phyloP scores from a whole-genome alignment of 2,113 vertebrate genomes.

The Reinhardtius hippoglossoides region DNA sequence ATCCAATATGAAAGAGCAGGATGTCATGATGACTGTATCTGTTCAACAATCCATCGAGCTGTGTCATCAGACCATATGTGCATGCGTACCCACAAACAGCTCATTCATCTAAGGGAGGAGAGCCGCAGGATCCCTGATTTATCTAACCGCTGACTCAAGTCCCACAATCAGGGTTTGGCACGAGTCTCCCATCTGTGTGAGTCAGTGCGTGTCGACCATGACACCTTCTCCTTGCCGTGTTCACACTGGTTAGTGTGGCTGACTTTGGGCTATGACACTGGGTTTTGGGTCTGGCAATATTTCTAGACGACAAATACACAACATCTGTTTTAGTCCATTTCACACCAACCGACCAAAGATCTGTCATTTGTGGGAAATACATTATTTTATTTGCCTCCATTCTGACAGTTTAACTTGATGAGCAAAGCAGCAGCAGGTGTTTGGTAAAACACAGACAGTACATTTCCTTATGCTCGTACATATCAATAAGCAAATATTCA shows the following conservation, averaged over 20 bases:
- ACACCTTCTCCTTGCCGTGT: constrained; percentile 24
- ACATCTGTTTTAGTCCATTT: not conserved
- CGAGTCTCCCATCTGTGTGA: constrained; percentile 27
- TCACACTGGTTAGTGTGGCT: constrained; percentile 21
- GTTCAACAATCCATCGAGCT: constrained; percentile 28
- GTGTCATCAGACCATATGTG: constrained; percentile 52
- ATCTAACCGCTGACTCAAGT: constrained; percentile 47
- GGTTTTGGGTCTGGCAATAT: constrained; percentile 23
- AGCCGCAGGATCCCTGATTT: constrained; percentile 37
- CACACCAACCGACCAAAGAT: not conserved
- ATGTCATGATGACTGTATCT: constrained; percentile 48
- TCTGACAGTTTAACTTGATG: not conserved
- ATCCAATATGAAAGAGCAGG: constrained; percentile 55
- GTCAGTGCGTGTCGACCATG: constrained; percentile 2
- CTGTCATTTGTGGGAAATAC: not conserved
- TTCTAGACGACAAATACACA: constrained; percentile 18
- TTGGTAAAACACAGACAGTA: not conserved
- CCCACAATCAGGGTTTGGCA: constrained; percentile 18
- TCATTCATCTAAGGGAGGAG: constrained; percentile 35
- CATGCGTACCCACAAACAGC: constrained; percentile 7
- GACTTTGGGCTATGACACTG: constrained; percentile 27
- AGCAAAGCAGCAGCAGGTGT: not conserved
- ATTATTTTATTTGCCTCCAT: not conserved
- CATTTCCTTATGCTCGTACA: not conserved
- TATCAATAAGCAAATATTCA: not conserved